Conservation (phyloP, 2,797 vertebrate species). For the Enteromius argenteus region DNA sequence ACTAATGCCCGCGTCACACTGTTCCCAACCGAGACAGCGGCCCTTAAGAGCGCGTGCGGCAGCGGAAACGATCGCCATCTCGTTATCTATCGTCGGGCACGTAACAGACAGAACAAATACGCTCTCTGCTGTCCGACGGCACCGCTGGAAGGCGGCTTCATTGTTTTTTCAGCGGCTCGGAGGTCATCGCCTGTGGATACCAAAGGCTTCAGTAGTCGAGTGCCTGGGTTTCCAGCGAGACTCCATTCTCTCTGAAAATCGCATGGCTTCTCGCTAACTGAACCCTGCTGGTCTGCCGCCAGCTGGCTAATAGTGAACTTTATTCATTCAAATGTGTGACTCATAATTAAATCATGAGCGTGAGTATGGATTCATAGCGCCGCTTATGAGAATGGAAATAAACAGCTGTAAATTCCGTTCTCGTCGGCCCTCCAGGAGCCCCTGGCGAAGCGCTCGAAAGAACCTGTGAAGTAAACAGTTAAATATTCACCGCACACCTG, state of each 20-base stretch:
- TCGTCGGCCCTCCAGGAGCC: conserved; percentile 36
- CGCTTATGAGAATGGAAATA: conserved; percentile 25
- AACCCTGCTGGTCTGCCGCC: conserved; percentile 57
- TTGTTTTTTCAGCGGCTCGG: conserved; percentile 49
- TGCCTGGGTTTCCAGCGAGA: conserved; percentile 58
- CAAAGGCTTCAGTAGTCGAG: conserved; percentile 47
- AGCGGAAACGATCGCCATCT: conserved; percentile 27
- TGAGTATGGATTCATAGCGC: conserved; percentile 20
- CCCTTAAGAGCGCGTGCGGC: not conserved
- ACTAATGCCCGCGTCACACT: conserved; percentile 34
- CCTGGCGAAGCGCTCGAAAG: conserved; percentile 27
- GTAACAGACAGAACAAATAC: conserved; percentile 51
- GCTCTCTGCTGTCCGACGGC: conserved; percentile 25
- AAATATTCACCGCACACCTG: conserved; percentile 51
- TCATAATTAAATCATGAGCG: conserved; percentile 63
- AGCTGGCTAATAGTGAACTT: conserved; percentile 58
- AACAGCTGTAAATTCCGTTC: conserved; percentile 41
- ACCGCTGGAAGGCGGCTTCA: not conserved
- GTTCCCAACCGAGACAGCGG: not conserved
- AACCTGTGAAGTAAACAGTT: conserved; percentile 53
- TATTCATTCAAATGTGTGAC: conserved; percentile 59
- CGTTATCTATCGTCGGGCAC: conserved; percentile 51
- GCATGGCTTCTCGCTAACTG: conserved; percentile 50
- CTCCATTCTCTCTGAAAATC: conserved; percentile 52
- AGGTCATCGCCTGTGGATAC: conserved; percentile 44